phyloP scores from a whole-genome alignment of 2,888 invertebrate species.

The Margaritifera margaritifera region DNA sequence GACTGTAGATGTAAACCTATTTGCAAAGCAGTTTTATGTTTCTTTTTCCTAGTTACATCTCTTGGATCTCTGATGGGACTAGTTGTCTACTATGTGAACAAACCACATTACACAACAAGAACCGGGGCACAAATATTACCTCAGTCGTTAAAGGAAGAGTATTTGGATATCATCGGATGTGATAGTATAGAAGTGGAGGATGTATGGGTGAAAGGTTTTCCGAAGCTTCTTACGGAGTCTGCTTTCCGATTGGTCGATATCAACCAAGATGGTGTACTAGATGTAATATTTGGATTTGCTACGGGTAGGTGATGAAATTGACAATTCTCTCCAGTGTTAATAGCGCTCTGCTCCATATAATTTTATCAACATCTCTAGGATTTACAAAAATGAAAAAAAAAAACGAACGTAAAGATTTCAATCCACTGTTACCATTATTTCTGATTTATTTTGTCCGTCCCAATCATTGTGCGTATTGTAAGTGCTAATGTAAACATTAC shows the following conservation, averaged over 20 bases:
- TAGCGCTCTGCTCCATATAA: too few relatives aligned
- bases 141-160: slow-evolving; percentile 10
- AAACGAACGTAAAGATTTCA: too few relatives aligned
- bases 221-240: slow-evolving; percentile 83
- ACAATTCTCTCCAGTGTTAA: too few relatives aligned
- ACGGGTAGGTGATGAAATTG: slow-evolving; percentile 77
- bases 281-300: slow-evolving; percentile 85
- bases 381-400: too few relatives aligned
- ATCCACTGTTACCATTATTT: too few relatives aligned
- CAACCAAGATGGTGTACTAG: slow-evolving; percentile 81
- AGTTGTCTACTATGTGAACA: slow-evolving; percentile 59
- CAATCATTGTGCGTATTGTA: too few relatives aligned
- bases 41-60: slow-evolving; percentile 50
- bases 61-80: slow-evolving; percentile 56
- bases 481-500: too few relatives aligned
- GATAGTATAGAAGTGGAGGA: slow-evolving; percentile 77
- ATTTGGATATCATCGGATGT: slow-evolving; percentile 76
- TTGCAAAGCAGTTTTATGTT: slow-evolving; percentile 55
- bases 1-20: slow-evolving; percentile 51
- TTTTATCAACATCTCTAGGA: too few relatives aligned
- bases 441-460: too few relatives aligned
- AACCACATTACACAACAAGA: slow-evolving; percentile 20
- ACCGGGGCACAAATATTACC: slow-evolving; percentile 7
- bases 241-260: slow-evolving; percentile 82
- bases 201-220: slow-evolving; percentile 81